Percentiles rank a stretch among this genome's conserved stretches.
Conservation (phyloP, 2,113 vertebrate genomes). For the Odontesthes bonariensis region DNA sequence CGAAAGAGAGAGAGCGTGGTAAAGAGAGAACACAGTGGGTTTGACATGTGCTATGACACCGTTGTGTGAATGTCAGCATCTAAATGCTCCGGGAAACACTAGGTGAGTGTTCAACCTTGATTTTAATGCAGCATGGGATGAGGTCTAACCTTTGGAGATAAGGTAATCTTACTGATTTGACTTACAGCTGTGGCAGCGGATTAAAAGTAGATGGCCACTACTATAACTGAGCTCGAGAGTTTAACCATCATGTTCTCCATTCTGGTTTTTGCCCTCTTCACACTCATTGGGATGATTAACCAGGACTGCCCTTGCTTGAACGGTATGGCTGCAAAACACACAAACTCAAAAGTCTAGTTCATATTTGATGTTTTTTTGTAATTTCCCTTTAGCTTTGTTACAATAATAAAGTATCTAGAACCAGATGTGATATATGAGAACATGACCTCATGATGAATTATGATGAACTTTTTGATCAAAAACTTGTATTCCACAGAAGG, state of each 20-base stretch:
- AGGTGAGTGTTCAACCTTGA: constrained; percentile 15
- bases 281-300: constrained; percentile 69
- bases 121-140: constrained; percentile 5
- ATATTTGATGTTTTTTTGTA: too few species aligned
- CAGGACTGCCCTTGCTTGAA: constrained; percentile 43
- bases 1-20: background rate
- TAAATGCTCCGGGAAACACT: background rate
- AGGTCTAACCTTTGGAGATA: background rate
- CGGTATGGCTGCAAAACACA: constrained; percentile 56
- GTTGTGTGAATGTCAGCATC: constrained; percentile 4
- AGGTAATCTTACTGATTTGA: background rate
- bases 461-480: too few species aligned
- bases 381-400: too few species aligned
- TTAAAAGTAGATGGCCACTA: constrained; percentile 64
- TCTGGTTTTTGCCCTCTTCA: constrained; percentile 76
- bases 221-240: constrained; percentile 72
- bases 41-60: constrained; percentile 13
- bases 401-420: too few species aligned
- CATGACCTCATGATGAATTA: too few species aligned
- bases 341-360: background rate
- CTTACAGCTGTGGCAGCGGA: constrained; percentile 8
- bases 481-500: too few species aligned
- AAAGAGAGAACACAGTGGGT: background rate
- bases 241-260: constrained; percentile 73
- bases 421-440: too few species aligned